A percentile compares a stretch with the other conserved stretches of the same genome.
These are phyloP conservation scores for Heteronetta atricapilla DNA, from an alignment of 2,113 vertebrate genomes.

Conservation along the genomic window DNA sequence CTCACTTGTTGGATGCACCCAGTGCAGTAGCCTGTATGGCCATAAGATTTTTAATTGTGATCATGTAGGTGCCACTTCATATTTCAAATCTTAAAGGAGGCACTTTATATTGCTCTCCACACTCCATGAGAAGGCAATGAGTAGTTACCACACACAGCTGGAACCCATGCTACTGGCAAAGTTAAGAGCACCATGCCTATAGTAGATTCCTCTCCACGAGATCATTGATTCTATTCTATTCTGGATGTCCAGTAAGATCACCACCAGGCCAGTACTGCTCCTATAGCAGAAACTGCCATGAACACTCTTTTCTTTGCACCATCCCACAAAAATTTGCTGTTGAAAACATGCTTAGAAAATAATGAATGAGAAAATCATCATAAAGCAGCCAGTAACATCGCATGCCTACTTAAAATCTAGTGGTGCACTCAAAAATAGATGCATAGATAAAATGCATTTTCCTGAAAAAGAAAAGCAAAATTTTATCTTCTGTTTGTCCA, in stretches of 20 bases:
- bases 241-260: not conserved
- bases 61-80: not conserved
- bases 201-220: not conserved
- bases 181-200: not conserved
- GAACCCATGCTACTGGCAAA: not conserved
- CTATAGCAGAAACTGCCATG: not conserved
- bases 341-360: not conserved
- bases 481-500: not conserved
- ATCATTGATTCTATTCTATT: not conserved
- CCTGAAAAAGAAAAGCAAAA: not conserved
- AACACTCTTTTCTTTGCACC: not conserved
- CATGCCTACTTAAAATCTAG: not conserved
- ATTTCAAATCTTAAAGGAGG: not conserved
- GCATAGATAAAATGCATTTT: not conserved
- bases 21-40: not conserved
- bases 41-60: not conserved
- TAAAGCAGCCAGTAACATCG: not conserved
- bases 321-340: not conserved
- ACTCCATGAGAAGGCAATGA: not conserved
- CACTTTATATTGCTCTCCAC: not conserved
- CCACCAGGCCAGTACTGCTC: not conserved
- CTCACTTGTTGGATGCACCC: not conserved
- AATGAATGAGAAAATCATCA: not conserved
- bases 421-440: not conserved
- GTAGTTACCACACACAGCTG: fast-evolving